Conservation (phyloP, 2,113 vertebrate genomes). For the Clarias gariepinus region DNA sequence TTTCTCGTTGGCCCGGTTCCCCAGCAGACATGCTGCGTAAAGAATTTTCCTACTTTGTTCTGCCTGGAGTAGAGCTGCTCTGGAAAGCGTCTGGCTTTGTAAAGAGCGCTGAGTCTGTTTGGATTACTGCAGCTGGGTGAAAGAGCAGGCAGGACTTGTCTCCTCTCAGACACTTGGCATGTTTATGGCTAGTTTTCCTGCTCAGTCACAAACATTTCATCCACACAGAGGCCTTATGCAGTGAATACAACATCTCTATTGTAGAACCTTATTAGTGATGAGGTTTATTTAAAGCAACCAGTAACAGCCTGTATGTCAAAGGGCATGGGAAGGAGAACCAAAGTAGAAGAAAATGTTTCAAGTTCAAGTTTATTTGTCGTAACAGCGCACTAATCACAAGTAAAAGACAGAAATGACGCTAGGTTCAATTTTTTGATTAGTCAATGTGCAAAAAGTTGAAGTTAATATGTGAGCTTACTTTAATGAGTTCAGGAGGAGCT, state of each 20-base stretch:
- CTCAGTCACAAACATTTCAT: constrained; percentile 32
- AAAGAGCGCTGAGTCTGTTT: constrained; percentile 46
- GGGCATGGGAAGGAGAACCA: not conserved
- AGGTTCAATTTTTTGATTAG: not conserved
- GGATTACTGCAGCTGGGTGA: constrained; percentile 47
- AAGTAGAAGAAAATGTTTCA: not conserved
- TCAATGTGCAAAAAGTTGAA: not conserved
- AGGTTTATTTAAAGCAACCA: constrained; percentile 8
- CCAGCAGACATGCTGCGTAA: not conserved
- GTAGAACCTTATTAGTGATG: constrained; percentile 22
- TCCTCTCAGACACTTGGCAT: constrained; percentile 36
- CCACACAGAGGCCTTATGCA: not conserved
- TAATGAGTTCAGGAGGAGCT: constrained; percentile 38
- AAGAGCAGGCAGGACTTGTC: constrained; percentile 36
- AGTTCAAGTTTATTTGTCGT: not conserved
- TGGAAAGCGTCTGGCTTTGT: constrained; percentile 45
- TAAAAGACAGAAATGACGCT: not conserved
- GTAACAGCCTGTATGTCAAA: not conserved
- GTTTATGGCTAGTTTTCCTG: constrained; percentile 39
- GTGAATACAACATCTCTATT: constrained; percentile 22
- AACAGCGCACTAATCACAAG: not conserved
- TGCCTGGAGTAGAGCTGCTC: constrained; percentile 37
- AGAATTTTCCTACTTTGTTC: constrained; percentile 40
- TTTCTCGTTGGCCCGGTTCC: constrained; percentile 31
- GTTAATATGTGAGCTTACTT: not conserved